phyloP scores from a whole-genome alignment of 2,113 vertebrate genomes.

The Platanista minor region DNA sequence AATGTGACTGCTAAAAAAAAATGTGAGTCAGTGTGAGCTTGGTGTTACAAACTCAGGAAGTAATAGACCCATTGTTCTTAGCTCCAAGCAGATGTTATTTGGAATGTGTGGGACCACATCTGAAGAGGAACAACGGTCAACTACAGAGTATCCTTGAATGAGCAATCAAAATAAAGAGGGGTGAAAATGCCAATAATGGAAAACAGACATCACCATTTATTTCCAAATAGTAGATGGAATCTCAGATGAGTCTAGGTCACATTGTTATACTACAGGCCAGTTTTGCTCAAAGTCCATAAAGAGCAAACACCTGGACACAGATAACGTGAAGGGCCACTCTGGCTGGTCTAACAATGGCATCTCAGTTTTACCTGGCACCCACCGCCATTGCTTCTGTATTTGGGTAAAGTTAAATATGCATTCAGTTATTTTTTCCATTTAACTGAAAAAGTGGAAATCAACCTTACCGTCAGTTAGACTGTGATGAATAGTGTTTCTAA shows the following conservation, averaged over 20 bases:
- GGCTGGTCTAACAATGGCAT: background rate
- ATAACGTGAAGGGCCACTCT: background rate
- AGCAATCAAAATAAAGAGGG: background rate
- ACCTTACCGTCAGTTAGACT: background rate
- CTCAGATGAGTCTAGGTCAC: background rate
- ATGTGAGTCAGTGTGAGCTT: background rate
- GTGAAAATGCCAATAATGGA: background rate
- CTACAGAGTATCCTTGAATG: background rate
- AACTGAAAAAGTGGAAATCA: conserved; percentile 26
- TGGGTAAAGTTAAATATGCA: conserved; percentile 43
- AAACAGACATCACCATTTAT: background rate
- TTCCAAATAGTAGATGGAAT: background rate
- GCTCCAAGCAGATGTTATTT: background rate
- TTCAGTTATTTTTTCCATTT: background rate
- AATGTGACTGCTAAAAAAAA: background rate
- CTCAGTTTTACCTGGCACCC: background rate
- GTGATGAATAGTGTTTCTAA: conserved; percentile 26
- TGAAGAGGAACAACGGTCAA: background rate
- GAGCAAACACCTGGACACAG: conserved; percentile 1
- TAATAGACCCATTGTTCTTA: background rate
- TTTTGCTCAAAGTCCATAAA: conserved; percentile 30
- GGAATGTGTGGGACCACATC: background rate
- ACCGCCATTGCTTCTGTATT: background rate
- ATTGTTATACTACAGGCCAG: background rate
- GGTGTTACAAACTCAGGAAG: background rate